Percentiles rank a stretch among this genome's conserved stretches.
Evolutionary conservation across 2,888 invertebrate genomes (phyloP).

Genomic region (Apoda limacodes): DNA sequence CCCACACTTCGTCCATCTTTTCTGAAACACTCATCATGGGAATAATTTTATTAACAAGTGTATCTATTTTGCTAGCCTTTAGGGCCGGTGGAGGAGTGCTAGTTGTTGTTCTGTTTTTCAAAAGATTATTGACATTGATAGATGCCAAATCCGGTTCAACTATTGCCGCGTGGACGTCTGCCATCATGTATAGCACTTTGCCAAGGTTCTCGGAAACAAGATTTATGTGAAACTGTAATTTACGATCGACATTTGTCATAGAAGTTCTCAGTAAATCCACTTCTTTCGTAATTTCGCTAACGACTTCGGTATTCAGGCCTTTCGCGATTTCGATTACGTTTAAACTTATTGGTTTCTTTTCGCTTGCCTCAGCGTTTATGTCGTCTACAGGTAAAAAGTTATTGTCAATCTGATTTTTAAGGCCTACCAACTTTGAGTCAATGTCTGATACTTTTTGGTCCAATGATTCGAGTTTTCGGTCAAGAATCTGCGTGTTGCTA

Average conservation of each 20-base stretch:
- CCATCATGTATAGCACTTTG: constrained; percentile 81
- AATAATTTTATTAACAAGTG: constrained; percentile 82
- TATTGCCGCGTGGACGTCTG: constrained; percentile 85
- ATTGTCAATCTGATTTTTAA: constrained; percentile 86
- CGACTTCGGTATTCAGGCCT: constrained; percentile 83
- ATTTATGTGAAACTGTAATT: constrained; percentile 87
- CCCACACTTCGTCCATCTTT: constrained; percentile 94
- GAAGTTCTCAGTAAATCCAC: constrained; percentile 82
- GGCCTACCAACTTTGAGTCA: constrained; percentile 79
- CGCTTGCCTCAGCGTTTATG: constrained; percentile 88
- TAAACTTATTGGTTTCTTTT: constrained; percentile 87
- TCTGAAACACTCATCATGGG: constrained; percentile 89
- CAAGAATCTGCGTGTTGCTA: constrained; percentile 64
- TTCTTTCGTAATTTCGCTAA: constrained; percentile 85
- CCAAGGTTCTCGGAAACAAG: constrained; percentile 85
- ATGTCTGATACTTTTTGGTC: constrained; percentile 89
- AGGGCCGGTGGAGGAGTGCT: constrained; percentile 69
- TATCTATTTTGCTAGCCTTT: constrained; percentile 82
- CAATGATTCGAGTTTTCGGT: constrained; percentile 75
- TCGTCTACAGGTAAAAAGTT: constrained; percentile 85
- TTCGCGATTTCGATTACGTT: constrained; percentile 87
- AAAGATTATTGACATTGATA: constrained; percentile 60
- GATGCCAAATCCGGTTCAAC: constrained; percentile 77
- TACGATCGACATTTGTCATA: constrained; percentile 82
- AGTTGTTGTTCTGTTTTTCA: constrained; percentile 68